phyloP scores from a whole-genome alignment of 1,140 invertebrate species.

The Anastrepha obliqua region DNA sequence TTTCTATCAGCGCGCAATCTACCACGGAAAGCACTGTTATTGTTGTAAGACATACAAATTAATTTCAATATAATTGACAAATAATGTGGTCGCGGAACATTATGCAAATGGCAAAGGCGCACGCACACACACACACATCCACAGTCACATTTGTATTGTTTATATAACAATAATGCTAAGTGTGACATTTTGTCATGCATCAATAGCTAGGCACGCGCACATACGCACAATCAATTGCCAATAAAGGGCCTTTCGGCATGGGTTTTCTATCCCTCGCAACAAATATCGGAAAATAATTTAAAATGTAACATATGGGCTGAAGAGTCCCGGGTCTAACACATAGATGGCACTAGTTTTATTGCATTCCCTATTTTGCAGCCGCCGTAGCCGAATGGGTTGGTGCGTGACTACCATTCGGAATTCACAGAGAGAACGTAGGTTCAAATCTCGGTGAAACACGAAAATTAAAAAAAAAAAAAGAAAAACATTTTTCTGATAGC shows the following conservation, averaged over 20 bases:
- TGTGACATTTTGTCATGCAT: constrained; percentile 5
- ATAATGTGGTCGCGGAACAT: not conserved
- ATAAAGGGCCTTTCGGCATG: not conserved
- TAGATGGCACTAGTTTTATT: too few relatives aligned
- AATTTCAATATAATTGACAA: constrained; percentile 28
- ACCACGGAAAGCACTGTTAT: not conserved
- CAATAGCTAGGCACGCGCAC: not conserved
- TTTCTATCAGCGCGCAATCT: not conserved
- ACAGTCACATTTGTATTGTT: not conserved
- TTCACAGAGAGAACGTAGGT: too few relatives aligned
- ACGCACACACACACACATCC: not conserved
- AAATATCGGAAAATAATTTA: too few relatives aligned
- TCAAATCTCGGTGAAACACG: too few relatives aligned
- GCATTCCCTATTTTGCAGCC: too few relatives aligned
- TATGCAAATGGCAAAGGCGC: not conserved
- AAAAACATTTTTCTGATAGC: too few relatives aligned
- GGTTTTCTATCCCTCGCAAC: too few relatives aligned
- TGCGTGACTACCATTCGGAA: too few relatives aligned
- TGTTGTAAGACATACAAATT: constrained; percentile 1
- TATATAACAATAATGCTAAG: constrained; percentile 16
- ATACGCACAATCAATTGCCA: not conserved
- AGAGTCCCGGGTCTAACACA: too few relatives aligned
- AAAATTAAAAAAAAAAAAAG: too few relatives aligned
- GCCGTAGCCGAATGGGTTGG: too few relatives aligned
- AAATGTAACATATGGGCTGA: too few relatives aligned